These are phyloP conservation scores for Meganola albula DNA, from an alignment of 2,888 invertebrate genomes.

Conservation along the genomic window DNA sequence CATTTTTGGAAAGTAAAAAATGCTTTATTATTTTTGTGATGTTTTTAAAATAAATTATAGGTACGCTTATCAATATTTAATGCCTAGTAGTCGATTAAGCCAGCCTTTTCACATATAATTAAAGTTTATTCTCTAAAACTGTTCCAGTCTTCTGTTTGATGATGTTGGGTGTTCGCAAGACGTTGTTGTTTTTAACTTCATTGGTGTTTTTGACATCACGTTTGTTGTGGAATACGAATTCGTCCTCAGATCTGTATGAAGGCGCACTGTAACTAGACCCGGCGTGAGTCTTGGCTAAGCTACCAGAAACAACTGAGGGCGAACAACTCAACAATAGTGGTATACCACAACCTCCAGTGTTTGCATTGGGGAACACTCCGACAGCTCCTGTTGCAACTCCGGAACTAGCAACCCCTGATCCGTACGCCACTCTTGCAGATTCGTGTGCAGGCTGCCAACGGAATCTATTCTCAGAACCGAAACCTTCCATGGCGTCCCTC, in stretches of 20 bases:
- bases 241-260: slow-evolving; percentile 50
- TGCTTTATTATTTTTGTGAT: slow-evolving; percentile 30
- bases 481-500: slow-evolving; percentile 37
- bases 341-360: slow-evolving; percentile 56
- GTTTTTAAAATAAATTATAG: slow-evolving; percentile 23
- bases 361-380: slow-evolving; percentile 62
- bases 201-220: slow-evolving; percentile 43
- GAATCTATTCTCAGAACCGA: slow-evolving; percentile 33
- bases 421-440: slow-evolving; percentile 41
- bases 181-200: slow-evolving; percentile 19
- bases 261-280: slow-evolving; percentile 34
- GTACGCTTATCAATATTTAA: slow-evolving; percentile 24
- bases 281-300: slow-evolving; percentile 46
- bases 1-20: slow-evolving; percentile 21
- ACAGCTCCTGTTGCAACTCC: slow-evolving; percentile 31
- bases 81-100: slow-evolving; percentile 7
- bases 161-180: slow-evolving; percentile 18
- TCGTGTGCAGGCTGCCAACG: slow-evolving; percentile 46
- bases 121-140: slow-evolving; percentile 23
- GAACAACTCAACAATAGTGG: slow-evolving; percentile 65
- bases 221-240: slow-evolving; percentile 51
- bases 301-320: slow-evolving; percentile 59
- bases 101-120: slow-evolving; percentile 5
- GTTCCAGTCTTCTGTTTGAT: slow-evolving; percentile 26
- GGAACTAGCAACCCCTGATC: slow-evolving; percentile 25